A percentile compares a stretch with the other conserved stretches of the same genome.
These are phyloP conservation scores for Plecturocebus donacophilus DNA, from an alignment of 2,113 vertebrate genomes.

Conservation along the genomic window DNA sequence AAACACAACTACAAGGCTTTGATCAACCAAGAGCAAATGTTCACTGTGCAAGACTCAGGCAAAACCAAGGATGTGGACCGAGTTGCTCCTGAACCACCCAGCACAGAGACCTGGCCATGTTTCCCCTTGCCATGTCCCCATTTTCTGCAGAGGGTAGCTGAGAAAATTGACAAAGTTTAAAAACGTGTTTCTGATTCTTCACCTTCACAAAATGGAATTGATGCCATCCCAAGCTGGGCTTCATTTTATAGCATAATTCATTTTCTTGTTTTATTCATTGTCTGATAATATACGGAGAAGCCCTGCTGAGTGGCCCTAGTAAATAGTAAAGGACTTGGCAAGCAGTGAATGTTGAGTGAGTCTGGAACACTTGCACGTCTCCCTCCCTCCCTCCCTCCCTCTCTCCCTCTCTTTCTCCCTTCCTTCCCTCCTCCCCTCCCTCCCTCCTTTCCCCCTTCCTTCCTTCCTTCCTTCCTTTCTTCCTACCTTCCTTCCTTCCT, in stretches of 20 bases:
- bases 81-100: neutral
- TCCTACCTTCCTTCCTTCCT: too few relatives aligned
- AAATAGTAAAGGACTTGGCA: neutral
- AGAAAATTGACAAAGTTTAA: neutral
- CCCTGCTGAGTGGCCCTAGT: neutral
- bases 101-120: neutral
- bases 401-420: too few relatives aligned
- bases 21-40: neutral
- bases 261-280: neutral
- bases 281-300: neutral
- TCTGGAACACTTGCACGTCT: neutral
- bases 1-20: neutral
- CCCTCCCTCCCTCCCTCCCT: too few relatives aligned
- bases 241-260: neutral
- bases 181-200: neutral
- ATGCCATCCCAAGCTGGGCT: neutral
- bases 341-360: neutral
- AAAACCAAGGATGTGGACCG: neutral
- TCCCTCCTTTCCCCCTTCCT: too few relatives aligned
- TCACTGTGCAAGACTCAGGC: neutral
- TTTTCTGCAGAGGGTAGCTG: neutral
- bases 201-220: neutral
- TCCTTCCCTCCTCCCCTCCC: too few relatives aligned
- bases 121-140: too few relatives aligned
- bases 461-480: too few relatives aligned